Evolutionary conservation across 2,797 vertebrate genomes (phyloP).

Genomic region (Pristis pectinata): DNA sequence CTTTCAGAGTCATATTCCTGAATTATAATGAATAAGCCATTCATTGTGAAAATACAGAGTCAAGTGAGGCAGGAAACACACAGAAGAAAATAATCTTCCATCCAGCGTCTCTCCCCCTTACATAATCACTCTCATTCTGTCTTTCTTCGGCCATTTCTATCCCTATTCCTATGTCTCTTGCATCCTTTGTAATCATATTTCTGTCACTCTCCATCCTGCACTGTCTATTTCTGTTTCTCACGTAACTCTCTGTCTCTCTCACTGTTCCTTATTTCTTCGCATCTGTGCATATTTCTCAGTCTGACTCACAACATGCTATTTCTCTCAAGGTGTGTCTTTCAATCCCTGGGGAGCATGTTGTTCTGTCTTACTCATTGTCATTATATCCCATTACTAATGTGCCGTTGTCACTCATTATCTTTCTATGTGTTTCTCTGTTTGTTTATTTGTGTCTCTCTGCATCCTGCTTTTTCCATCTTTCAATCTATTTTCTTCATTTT

Average conservation of each 20-base stretch:
- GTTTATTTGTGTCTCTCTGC: neutral
- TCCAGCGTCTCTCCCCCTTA: neutral
- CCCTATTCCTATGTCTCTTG: neutral
- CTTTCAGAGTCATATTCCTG: constrained; percentile 17
- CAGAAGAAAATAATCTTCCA: neutral
- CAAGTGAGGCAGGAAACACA: neutral
- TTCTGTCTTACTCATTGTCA: neutral
- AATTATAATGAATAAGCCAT: neutral
- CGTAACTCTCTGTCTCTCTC: constrained; percentile 47
- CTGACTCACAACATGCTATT: neutral
- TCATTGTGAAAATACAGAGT: neutral
- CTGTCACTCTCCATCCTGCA: neutral
- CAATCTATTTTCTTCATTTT: neutral
- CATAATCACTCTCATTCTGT: neutral
- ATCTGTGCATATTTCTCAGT: constrained; percentile 48
- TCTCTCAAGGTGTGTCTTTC: neutral
- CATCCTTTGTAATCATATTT: neutral
- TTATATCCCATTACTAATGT: neutral
- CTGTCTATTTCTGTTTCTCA: too few relatives aligned
- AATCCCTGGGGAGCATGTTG: too few relatives aligned
- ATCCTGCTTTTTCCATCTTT: neutral
- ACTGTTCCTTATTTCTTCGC: constrained; percentile 49
- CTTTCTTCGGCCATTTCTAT: neutral
- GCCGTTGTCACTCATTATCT: neutral
- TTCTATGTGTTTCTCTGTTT: neutral